Evolutionary conservation across 1,140 invertebrate genomes (phyloP).

Genomic region (Nasonia giraulti): DNA sequence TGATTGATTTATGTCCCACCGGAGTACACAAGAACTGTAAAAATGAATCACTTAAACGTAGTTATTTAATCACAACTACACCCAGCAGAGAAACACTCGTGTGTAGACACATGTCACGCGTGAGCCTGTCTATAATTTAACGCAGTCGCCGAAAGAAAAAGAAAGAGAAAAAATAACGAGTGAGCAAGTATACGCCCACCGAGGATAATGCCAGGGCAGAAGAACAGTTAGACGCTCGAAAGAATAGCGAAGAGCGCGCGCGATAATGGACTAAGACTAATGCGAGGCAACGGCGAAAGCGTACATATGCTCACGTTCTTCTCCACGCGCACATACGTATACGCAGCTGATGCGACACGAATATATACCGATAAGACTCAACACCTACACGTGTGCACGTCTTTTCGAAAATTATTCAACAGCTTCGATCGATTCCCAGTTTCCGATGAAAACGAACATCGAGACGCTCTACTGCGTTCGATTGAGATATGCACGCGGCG

Average conservation of each 20-base stretch:
- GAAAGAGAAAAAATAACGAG: not conserved
- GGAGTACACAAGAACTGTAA: too few relatives aligned
- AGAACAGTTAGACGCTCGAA: slow-evolving; percentile 65
- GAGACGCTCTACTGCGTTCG: not conserved
- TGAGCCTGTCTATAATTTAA: not conserved
- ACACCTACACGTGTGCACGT: not conserved
- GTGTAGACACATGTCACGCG: too few relatives aligned
- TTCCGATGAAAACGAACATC: too few relatives aligned
- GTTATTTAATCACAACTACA: too few relatives aligned
- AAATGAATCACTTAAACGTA: too few relatives aligned
- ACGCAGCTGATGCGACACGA: not conserved
- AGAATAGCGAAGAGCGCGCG: slow-evolving; percentile 45
- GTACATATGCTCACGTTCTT: not conserved
- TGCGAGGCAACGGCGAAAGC: slow-evolving; percentile 61
- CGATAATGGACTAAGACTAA: slow-evolving; percentile 62
- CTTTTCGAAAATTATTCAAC: too few relatives aligned
- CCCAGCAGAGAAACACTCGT: too few relatives aligned
- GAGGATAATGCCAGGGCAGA: slow-evolving; percentile 12
- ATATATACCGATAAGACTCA: not conserved
- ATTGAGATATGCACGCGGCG: not conserved
- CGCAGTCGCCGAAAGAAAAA: not conserved
- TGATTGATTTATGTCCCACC: too few relatives aligned
- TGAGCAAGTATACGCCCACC: not conserved
- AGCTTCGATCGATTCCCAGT: too few relatives aligned
- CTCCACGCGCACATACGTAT: not conserved